Evolutionary conservation across 2,888 invertebrate genomes (phyloP).

Genomic region (Apamea crenata): DNA sequence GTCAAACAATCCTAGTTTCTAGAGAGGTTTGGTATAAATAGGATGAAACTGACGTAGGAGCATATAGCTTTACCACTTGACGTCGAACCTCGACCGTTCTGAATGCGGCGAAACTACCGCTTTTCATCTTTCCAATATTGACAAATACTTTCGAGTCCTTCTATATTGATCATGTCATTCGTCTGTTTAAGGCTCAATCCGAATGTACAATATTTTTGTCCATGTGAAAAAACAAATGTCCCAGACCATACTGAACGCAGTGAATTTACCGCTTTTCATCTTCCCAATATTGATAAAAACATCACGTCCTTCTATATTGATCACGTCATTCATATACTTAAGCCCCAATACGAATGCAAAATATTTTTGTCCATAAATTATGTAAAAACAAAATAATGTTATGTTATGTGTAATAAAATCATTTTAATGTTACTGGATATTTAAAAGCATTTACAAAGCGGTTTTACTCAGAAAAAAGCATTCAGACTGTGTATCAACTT

Average conservation of each 20-base stretch:
- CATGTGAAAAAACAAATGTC: too few species aligned
- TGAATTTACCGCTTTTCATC: slow-evolving; percentile 40
- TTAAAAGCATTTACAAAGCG: not conserved
- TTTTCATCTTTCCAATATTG: slow-evolving; percentile 50
- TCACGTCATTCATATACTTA: slow-evolving; percentile 54
- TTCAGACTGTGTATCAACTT: not conserved
- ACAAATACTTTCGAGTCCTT: slow-evolving; percentile 59
- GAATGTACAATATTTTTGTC: slow-evolving; percentile 37
- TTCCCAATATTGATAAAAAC: slow-evolving; percentile 58
- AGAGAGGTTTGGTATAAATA: slow-evolving; percentile 2
- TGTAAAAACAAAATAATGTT: not conserved
- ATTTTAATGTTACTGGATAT: not conserved
- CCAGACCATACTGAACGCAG: not conserved
- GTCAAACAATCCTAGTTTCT: slow-evolving; percentile 15
- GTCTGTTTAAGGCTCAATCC: slow-evolving; percentile 43
- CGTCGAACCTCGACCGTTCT: not conserved
- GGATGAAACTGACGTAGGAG: not conserved
- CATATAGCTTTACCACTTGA: slow-evolving; percentile 9
- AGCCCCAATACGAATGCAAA: slow-evolving; percentile 37
- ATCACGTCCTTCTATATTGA: slow-evolving; percentile 62
- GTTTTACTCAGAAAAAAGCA: not conserved
- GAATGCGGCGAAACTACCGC: slow-evolving; percentile 20
- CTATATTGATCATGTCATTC: slow-evolving; percentile 60
- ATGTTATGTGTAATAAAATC: not conserved
- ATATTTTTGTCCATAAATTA: slow-evolving; percentile 23